Base-by-base conservation (phyloP, 1,140 invertebrate species). In the Trichogramma pretiosum region DNA sequence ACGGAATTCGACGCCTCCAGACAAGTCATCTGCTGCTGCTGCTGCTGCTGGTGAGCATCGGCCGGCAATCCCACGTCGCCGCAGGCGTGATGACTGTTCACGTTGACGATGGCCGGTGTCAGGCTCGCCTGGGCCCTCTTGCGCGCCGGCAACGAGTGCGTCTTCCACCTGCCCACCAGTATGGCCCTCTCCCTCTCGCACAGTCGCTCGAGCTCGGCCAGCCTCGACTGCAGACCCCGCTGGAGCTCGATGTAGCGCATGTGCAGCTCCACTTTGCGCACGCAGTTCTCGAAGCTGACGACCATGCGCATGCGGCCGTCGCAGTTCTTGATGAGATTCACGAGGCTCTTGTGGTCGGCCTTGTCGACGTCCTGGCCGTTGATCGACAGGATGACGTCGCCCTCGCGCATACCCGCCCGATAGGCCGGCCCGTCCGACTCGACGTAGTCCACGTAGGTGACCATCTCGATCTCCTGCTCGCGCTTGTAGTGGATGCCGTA, bases 391-490 rank as follows among this genome's bases (percentile, higher is more conserved):
- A 96, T 94, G 2, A 96, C 90, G 67, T 95, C 93, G 32, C 91
- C 92, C 69, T 91, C 87, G 2, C 89, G 76, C 88, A 96, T 93
- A 0, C 93, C 92, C 1, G 91, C 87, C 50, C 82, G 77, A 52
- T 87, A 89, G 0, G 91, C 91, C 5, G 92, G 84, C 0, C 91
- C 90, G 46, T 91, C 86, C 46, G 85, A 83, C 56, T 93, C 91
- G n/a, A 96, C 89, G 60, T 91, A 93, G 64, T 96, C 92, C 19
- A 96, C 92, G 60, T 95, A 96, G 0, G 92, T 94, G 18, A 95
- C 91, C 74, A 95, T 89, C 66, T 94, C 91, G 44, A 90, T 85
- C 62, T 89, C 85, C 56, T 83, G 80, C 50, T 91, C 90, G 64
- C 85, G 83, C 62, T 93, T 93, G 67, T 95, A 93, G 63, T 93